Percentiles rank a stretch among this genome's conserved stretches.
Evolutionary conservation across 2,113 vertebrate genomes (phyloP).

Genomic region (Benitochromis conjunctus): DNA sequence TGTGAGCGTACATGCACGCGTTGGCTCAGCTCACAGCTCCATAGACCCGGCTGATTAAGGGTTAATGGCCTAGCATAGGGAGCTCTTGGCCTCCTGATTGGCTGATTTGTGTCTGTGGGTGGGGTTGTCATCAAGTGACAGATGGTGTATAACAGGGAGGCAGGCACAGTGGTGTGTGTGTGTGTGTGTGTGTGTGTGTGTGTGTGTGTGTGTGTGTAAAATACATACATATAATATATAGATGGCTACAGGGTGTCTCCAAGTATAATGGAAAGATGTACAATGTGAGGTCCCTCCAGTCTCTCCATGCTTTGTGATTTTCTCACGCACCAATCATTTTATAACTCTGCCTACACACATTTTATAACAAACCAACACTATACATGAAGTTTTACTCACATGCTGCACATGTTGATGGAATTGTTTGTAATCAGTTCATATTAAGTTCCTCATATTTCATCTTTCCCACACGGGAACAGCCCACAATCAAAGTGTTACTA

Average conservation of each 20-base stretch:
- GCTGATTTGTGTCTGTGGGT: slow-evolving; percentile 76
- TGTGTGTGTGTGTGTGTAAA: background rate
- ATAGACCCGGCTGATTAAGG: slow-evolving; percentile 83
- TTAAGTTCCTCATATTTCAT: background rate
- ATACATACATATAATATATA: background rate
- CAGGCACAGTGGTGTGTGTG: background rate
- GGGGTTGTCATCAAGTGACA: slow-evolving; percentile 81
- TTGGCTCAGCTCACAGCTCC: slow-evolving; percentile 71
- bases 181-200: background rate
- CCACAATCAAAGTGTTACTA: background rate
- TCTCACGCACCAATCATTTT: background rate
- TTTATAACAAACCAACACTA: background rate
- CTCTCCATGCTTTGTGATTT: background rate
- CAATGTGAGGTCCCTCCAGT: slow-evolving; percentile 4
- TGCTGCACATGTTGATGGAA: background rate
- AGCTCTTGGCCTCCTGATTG: slow-evolving; percentile 66
- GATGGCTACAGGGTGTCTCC: background rate
- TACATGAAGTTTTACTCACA: background rate
- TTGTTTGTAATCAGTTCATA: background rate
- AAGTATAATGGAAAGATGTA: slow-evolving; percentile 30
- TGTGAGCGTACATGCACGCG: background rate
- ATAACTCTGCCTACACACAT: background rate
- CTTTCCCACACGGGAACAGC: background rate
- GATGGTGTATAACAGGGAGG: slow-evolving; percentile 81
- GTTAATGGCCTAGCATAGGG: slow-evolving; percentile 80